Evolutionary conservation across 2,797 vertebrate species (phyloP), one percentile per base, ranked within the genome.

Genomic region (Intellagama lesueurii): DNA sequence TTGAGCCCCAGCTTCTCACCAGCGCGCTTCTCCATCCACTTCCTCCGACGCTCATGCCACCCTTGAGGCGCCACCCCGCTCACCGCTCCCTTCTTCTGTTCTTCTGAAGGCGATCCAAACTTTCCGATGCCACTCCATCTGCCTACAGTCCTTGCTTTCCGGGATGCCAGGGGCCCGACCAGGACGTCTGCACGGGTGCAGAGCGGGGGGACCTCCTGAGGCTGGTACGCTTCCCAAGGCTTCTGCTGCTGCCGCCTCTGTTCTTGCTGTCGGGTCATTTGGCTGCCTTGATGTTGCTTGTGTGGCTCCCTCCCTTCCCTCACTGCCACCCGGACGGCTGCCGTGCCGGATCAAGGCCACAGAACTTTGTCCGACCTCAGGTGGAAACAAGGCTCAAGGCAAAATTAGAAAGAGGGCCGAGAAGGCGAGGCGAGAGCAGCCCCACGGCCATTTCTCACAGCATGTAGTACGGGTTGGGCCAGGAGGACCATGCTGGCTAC

Each of bases 1-100:
- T 96, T 99, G 98, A 98, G 91, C 88, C 91, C 93, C 91, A 88
- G 80, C 87, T 86, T 94, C 89, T 93, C 92, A 92, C 92, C 93
- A 94, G 92, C 95, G 22, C 68, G 40, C 75, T 24, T 49, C 30
- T 86, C 90, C 90, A 87, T 94, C 89, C 92, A 92, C 93, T 91
- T 93, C 92, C 93, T 94, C 93, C 95, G 30, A 82, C 24, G 81
- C 93, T 95, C 91, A 91, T 90, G 91, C 94, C 86, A 92, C 94
- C 90, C 94, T 24, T 3, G 76, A 66, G 68, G 93, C 82, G 22
- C 90, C 95, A 93, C 94, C 94, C 17, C 91, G 93, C 89, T 94
- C 94, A 92, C 93, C 49, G 92, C 93, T 93, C 94, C 91, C 90
- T 90, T 94, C 91, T 94, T 91, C 93, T 94, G 91, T 91, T 94